Conservation (phyloP, 1,140 invertebrate genomes). For the Lasioglossum albipes region DNA sequence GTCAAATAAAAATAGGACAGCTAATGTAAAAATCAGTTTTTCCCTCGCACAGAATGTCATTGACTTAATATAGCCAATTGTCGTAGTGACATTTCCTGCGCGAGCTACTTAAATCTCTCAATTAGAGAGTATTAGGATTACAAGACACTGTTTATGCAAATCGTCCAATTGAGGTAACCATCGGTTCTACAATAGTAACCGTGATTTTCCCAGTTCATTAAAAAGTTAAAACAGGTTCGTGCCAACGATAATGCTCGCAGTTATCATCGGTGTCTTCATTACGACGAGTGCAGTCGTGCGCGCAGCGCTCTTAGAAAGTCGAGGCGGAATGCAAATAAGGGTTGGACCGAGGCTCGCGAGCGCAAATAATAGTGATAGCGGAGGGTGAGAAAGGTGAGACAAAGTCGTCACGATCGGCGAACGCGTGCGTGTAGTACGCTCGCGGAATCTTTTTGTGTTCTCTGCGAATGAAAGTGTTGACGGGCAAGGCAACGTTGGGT, state of each 20-base stretch:
- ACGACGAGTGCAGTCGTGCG: background rate
- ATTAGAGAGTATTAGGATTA: too few species aligned
- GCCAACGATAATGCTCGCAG: background rate
- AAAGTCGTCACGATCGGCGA: background rate
- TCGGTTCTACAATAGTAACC: background rate
- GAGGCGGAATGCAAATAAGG: constrained; percentile 16
- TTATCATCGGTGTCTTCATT: background rate
- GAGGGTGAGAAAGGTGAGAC: background rate
- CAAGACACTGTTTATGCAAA: too few species aligned
- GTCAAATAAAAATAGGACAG: too few species aligned
- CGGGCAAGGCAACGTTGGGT: constrained; percentile 17
- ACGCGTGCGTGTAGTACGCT: background rate
- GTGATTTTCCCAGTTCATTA: background rate
- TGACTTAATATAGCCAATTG: too few species aligned
- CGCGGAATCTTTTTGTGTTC: background rate
- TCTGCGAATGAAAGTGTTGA: constrained; percentile 5
- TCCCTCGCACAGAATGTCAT: too few species aligned
- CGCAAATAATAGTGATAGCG: background rate
- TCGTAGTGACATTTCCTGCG: too few species aligned
- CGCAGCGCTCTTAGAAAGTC: constrained; percentile 21
- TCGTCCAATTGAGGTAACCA: background rate
- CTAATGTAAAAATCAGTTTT: too few species aligned
- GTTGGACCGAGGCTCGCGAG: background rate
- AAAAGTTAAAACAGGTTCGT: background rate
- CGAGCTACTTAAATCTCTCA: too few species aligned